Evolutionary conservation across 1,140 invertebrate genomes (phyloP), one percentile per base, ranked within the genome.

Genomic region (Platorchestia sp.): DNA sequence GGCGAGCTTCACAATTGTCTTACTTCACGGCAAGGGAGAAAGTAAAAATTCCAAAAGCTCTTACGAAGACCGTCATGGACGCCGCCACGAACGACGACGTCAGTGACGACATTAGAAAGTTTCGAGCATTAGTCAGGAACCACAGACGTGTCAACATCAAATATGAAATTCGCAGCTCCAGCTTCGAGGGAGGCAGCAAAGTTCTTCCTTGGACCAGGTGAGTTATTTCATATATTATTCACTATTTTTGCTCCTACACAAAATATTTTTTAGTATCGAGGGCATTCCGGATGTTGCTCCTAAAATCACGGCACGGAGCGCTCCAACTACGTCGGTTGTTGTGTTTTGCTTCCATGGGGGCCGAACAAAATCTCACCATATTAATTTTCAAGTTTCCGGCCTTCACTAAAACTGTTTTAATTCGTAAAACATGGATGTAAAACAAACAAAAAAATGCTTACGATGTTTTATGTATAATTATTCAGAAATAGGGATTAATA

Each of bases 111-210:
- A 41, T 89, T 5, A 41, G 87, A 14, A 89, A 89, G 43, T 89
- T 89, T 43, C 87, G 87, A 41, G 87, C 87, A 42, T 44, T 42
- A 89, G 87, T 89, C 41, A 41, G 87, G 41, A 89, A 42, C 87
- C 87, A 89, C 43, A 41, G 87, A 41, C 87, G 87, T 27, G 43
- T 89, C 43, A 89, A 89, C 87, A 89, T 89, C 41, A 89, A 89
- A 44, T 89, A 89, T 44, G 87, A 89, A 89, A 44, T 89, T 42
- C 87, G 87, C 16, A 89, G 87, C 87, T 89, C 87, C 87, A 89
- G 87, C 87, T 89, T 89, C 87, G 87, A 89, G 43, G 87, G 87
- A 22, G 87, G 87, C 87, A 36, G 43, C 41, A 89, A 27, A 89
- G 41, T 89, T 89, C 87, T 89, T 7, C 87, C 87, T 0, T 89